These are phyloP conservation scores for Mus spretus DNA, from an alignment of 2,797 vertebrate species.

Conservation along the genomic window DNA sequence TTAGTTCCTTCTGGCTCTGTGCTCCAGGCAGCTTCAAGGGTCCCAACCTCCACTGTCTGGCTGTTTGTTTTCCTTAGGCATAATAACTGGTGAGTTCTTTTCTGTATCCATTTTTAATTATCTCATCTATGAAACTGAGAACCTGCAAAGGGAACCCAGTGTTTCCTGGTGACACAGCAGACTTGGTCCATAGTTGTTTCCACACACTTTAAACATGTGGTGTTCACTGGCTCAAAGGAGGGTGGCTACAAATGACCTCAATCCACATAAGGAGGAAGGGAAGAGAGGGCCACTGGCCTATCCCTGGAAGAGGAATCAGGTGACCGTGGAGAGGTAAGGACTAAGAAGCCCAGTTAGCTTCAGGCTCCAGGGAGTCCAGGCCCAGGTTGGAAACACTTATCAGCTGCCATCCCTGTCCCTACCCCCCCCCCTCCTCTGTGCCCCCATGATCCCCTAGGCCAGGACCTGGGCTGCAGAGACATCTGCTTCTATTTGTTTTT, in stretches of 20 bases:
- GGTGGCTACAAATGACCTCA: neutral
- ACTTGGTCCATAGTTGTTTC: neutral
- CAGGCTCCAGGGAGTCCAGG: neutral
- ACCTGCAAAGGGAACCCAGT: neutral
- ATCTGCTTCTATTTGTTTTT: constrained; percentile 77
- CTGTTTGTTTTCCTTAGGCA: neutral
- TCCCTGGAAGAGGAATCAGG: neutral
- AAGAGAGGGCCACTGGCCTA: neutral
- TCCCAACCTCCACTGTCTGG: neutral
- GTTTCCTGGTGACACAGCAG: neutral
- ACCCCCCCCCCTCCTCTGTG: too few species aligned
- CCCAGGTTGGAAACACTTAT: constrained; percentile 36
- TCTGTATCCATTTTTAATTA: neutral
- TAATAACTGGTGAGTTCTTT: neutral
- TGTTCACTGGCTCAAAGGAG: neutral
- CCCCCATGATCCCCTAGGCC: constrained; percentile 37
- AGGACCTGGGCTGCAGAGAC: constrained; percentile 8
- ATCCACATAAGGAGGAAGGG: neutral
- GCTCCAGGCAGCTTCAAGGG: too few species aligned
- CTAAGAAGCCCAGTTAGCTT: neutral
- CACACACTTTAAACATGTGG: neutral
- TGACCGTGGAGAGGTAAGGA: neutral
- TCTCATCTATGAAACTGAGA: neutral
- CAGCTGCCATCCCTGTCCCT: constrained; percentile 14
- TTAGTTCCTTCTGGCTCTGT: neutral